Percentiles rank a stretch among this genome's conserved stretches.
phyloP scores from a whole-genome alignment of 2,113 vertebrate genomes.

The Dipodomys spectabilis region DNA sequence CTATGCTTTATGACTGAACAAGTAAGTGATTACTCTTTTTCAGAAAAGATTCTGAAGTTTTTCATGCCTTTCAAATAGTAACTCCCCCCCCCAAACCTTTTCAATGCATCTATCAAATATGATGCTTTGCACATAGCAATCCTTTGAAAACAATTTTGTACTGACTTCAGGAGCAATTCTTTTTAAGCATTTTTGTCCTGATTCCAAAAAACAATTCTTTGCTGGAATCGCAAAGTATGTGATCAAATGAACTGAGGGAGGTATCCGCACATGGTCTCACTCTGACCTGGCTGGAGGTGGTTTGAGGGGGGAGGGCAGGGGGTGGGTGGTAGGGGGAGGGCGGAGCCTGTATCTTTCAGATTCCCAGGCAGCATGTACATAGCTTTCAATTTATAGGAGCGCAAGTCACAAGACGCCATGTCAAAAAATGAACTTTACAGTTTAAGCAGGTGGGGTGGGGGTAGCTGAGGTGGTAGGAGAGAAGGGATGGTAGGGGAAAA shows the following conservation, averaged over 20 bases:
- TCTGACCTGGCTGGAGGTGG: too few relatives aligned
- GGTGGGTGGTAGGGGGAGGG: too few relatives aligned
- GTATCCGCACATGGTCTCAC: neutral
- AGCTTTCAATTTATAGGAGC: slow-evolving; percentile 2
- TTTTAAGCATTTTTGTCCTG: neutral
- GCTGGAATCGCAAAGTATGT: neutral
- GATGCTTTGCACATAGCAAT: neutral
- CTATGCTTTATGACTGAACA: neutral
- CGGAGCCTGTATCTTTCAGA: neutral
- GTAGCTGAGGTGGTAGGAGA: too few relatives aligned
- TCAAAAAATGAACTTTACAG: too few relatives aligned
- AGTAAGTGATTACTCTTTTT: neutral
- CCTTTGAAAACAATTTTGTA: slow-evolving; percentile 15
- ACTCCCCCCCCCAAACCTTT: neutral
- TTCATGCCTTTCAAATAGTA: neutral
- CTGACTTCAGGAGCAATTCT: neutral
- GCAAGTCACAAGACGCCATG: neutral
- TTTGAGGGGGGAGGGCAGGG: too few relatives aligned
- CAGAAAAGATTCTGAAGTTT: neutral
- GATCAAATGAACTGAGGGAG: neutral
- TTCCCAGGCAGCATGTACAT: neutral
- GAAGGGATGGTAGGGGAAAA: too few relatives aligned
- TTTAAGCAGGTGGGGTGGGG: too few relatives aligned
- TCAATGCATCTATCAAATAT: neutral
- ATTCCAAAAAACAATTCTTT: neutral